Base-by-base conservation (phyloP, 2,888 invertebrate genomes). In the Pomacea canaliculata region DNA sequence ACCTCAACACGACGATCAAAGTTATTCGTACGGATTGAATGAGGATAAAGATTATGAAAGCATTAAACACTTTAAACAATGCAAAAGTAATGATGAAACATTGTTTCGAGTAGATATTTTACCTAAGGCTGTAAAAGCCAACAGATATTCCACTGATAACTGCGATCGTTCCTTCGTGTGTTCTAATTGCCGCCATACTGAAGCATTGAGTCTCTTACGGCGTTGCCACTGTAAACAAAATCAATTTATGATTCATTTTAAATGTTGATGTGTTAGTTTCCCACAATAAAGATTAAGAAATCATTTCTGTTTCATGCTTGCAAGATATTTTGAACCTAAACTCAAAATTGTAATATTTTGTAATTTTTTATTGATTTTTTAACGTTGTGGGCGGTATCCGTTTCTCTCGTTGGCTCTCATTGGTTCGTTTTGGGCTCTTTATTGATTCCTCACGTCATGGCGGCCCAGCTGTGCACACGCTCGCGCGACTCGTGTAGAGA, bases 181-280 rank as follows among this genome's bases (percentile, higher is more conserved):
- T 71, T 76, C 79, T 80, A 63, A 86, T 74, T n/a, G 84, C 73
- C 78, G 86, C 86, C 86, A 86, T 86, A 74, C 76, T 83, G 77
- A 77, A 76, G 71, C 76, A 27, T 67, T 66, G 46, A 46, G 37
- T 62, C 74, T 48, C 16, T 63, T 74, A 27, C 69, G 27, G 9
- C 68, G 68, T 62, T 16, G n/a, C n/a, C 60, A 69, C 74, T 74
- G 74, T 74, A 74, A 74, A 74, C 74, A 74, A 74, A 69, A n/a
- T n/a, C n/a, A 19, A 19, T 73, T 46, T 48, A 37, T 8, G 7
- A 10, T 13, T 65, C 3, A 13, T 69, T 56, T 56, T 56, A 16
- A 56, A 16, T 16, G 16, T 7, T 13, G 10, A 37, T 37, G 12
- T 8, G 7, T 12, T 16, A 27, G 27, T 23, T 27, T 12, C 27